These are phyloP conservation scores for Phaenicophaeus curvirostris DNA, from an alignment of 2,797 vertebrate species.

Conservation along the genomic window DNA sequence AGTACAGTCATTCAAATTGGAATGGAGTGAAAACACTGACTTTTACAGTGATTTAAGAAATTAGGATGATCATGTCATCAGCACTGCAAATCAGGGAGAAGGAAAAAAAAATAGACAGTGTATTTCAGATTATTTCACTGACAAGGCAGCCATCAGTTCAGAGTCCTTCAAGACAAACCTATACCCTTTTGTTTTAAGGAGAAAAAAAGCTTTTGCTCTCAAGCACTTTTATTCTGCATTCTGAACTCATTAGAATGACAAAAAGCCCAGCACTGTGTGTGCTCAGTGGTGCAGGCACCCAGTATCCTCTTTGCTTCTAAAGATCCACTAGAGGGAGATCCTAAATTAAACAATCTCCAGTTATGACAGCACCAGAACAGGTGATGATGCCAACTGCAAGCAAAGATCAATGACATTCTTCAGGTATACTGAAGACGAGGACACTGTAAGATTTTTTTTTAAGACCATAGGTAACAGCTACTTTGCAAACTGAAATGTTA, in stretches of 20 bases:
- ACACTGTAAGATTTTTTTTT: neutral
- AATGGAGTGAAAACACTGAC: neutral
- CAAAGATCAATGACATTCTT: conserved; percentile 24
- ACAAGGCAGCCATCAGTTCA: neutral
- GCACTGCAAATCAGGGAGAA: neutral
- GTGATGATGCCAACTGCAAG: conserved; percentile 2
- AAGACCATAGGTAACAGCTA: neutral
- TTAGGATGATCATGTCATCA: neutral
- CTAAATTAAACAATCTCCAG: neutral
- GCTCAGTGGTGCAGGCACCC: neutral
- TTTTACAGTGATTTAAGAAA: neutral
- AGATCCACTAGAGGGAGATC: conserved; percentile 60
- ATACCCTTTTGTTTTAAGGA: rapidly evolving
- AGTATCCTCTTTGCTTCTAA: neutral
- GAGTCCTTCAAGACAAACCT: neutral
- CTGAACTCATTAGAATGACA: neutral
- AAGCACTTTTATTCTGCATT: neutral
- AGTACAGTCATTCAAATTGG: neutral
- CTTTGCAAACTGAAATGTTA: neutral
- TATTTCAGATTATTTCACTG: neutral
- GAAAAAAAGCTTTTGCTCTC: neutral
- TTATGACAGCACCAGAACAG: neutral
- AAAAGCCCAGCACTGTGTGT: rapidly evolving
- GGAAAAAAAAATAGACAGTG: neutral
- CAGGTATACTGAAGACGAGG: neutral